phyloP scores from a whole-genome alignment of 2,113 vertebrate species.

The Nycticorax nycticorax region DNA sequence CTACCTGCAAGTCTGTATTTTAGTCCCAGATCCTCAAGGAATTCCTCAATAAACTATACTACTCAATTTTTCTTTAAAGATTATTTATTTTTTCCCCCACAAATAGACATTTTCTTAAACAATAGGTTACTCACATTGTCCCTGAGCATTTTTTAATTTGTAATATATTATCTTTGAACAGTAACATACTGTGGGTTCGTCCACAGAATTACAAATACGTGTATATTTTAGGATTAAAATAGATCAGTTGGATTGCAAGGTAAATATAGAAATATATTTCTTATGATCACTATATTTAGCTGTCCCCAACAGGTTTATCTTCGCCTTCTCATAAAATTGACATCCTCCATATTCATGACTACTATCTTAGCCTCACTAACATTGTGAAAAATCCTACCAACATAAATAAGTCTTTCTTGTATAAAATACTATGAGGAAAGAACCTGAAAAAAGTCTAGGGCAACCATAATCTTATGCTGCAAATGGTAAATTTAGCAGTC shows the following conservation, averaged over 20 bases:
- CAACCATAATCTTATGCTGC: not conserved
- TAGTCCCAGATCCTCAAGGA: not conserved
- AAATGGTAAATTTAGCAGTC: not conserved
- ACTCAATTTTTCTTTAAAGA: not conserved
- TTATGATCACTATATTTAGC: not conserved
- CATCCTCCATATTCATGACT: not conserved
- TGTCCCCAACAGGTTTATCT: not conserved
- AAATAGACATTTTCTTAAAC: not conserved
- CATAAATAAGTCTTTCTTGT: not conserved
- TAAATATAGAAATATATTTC: not conserved
- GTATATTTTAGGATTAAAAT: not conserved
- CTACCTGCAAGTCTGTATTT: not conserved
- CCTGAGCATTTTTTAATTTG: not conserved
- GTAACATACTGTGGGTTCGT: not conserved
- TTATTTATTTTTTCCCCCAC: not conserved
- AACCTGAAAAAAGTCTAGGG: not conserved
- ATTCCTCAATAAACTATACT: not conserved
- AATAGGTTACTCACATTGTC: not conserved
- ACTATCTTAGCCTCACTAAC: not conserved
- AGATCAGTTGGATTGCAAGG: not conserved
- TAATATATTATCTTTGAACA: not conserved
- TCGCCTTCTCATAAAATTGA: not conserved
- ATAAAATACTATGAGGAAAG: not conserved
- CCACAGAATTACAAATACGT: not conserved
- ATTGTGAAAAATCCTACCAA: not conserved